Evolutionary conservation across 1,140 invertebrate genomes (phyloP).

Genomic region (Heliconius himera): DNA sequence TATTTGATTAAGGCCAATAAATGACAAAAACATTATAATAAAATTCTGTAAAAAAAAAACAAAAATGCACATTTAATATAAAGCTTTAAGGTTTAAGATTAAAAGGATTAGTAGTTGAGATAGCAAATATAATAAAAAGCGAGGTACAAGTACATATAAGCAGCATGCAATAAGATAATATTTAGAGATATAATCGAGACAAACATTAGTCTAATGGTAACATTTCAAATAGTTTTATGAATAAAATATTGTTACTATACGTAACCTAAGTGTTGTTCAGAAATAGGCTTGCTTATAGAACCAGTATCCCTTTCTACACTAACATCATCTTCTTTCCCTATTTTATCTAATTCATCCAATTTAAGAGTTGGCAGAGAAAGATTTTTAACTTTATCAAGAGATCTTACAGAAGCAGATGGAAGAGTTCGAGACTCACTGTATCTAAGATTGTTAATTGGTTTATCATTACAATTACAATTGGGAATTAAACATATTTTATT

Average conservation of each 20-base stretch:
- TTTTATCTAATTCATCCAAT: constrained; percentile 65
- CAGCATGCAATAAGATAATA: constrained; percentile 29
- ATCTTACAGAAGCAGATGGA: constrained; percentile 58
- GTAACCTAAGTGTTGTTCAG: constrained; percentile 87
- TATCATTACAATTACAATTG: constrained; percentile 71
- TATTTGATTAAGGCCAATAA: constrained; percentile 36
- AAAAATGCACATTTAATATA: constrained; percentile 23
- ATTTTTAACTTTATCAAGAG: constrained; percentile 66
- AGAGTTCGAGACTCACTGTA: constrained; percentile 66
- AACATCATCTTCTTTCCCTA: constrained; percentile 53
- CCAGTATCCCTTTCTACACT: constrained; percentile 65
- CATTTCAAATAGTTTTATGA: constrained; percentile 32
- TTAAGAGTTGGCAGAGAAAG: constrained; percentile 73
- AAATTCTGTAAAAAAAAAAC: constrained; percentile 28
- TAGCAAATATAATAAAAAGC: constrained; percentile 13
- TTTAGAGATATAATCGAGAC: not conserved
- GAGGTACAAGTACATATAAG: not conserved
- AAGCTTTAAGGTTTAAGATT: not conserved
- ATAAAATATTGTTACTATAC: constrained; percentile 56
- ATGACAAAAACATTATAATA: constrained; percentile 44
- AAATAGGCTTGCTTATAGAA: constrained; percentile 74
- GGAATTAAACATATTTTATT: constrained; percentile 70
- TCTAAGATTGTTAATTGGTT: constrained; percentile 47
- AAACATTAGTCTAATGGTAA: constrained; percentile 40
- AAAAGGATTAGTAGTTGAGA: not conserved